Percentiles rank a stretch among this genome's conserved stretches.
Evolutionary conservation across 1,140 invertebrate genomes (phyloP).

Genomic region (Trinorchestia longiramus): DNA sequence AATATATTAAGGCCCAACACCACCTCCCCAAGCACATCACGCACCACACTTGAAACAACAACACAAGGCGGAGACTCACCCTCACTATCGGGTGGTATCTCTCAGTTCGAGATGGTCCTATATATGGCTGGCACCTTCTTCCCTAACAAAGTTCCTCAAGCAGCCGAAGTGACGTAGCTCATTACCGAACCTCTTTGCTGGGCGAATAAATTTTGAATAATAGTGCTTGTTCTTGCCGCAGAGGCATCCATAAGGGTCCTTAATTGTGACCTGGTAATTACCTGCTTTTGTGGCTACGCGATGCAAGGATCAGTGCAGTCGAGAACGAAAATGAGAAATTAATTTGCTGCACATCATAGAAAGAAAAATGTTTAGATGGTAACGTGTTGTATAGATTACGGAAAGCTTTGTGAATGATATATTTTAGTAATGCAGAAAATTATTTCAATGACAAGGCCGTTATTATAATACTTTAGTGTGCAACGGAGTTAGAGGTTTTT

Average conservation of each 20-base stretch:
- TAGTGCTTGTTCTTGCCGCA: neutral
- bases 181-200: neutral
- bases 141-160: neutral
- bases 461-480: no score
- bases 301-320: neutral
- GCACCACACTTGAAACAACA: no score
- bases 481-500: no score
- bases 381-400: no score
- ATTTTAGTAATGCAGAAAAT: neutral
- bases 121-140: no score
- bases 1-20: no score
- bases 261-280: neutral
- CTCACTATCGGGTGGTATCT: neutral
- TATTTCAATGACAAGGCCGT: no score
- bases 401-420: neutral
- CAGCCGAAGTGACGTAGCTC: neutral
- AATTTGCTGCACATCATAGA: neutral
- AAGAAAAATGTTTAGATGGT: neutral
- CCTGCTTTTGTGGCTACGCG: neutral
- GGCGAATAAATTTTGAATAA: neutral
- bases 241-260: neutral
- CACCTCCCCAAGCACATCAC: no score
- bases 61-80: neutral
- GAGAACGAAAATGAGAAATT: neutral
- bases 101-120: neutral